Base-by-base conservation (phyloP, 2,888 invertebrate species). In the Apodemia mormo region DNA sequence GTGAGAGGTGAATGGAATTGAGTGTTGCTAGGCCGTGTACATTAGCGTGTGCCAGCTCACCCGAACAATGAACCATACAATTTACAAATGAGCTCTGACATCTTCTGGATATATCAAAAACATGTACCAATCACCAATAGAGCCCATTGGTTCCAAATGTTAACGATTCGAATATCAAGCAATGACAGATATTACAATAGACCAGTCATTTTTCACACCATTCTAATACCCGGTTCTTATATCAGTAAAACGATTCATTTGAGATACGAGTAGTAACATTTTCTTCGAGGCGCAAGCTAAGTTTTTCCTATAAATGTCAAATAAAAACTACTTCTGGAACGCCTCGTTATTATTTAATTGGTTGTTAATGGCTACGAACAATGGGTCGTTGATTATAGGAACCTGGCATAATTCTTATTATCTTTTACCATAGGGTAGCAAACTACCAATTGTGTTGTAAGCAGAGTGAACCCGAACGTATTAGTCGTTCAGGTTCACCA, bases 1-100 rank as follows among this genome's bases (percentile, higher is more conserved):
- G 92, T 91, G 89, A 92, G 92, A 92, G 92, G 92, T 92, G 91
- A 92, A 90, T 89, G 91, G 91, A 89, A 86, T 86, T 83, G 83
- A 86, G 84, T 83, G 88, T 88, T 87, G 91, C 90, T 89, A 89
- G 89, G 89, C 90, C 89, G 87, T 82, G 88, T 83, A 84, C 87
- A 87, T 89, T 88, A 86, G 85, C 84, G 85, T 87, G 87, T 87
- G 89, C 89, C 90, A 87, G 85, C 86, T 84, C 84, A 83, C 85
- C 80, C 86, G 91, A 92, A 92, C 92, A 92, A 92, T 92, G 88
- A 92, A 90, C 91, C 84, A 88, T 83, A 78, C 82, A 82, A 83
- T 33, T 61, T 61, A 14, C 61, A 30, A 30, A 61, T 61, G 33
- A 61, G 61, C 30, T 30, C 33, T 61, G 61, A 61, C 61, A 61